Base-by-base conservation (phyloP, 92 coral and sea anemone genomes). In the Porites evermanni region DNA sequence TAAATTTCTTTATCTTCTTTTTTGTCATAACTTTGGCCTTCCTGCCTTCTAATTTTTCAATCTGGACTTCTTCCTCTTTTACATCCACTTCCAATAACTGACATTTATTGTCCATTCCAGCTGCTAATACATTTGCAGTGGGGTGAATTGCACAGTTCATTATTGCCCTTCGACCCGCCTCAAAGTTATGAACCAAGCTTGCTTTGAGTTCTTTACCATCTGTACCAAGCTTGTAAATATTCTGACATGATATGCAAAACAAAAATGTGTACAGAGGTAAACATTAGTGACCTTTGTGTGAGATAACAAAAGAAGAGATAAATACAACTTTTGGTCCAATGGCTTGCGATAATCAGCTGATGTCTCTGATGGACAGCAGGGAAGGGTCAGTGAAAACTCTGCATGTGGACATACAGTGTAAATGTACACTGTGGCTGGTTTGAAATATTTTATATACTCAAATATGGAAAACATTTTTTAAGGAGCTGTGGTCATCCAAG, bases 121-220 rank as follows among this genome's bases (percentile, higher is more conserved):
- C 96, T 32, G 98, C 99, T 10, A 97, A 54, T 7, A 87, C 76
- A 77, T 95, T 95, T 53, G 89, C 81, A 17, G 85, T 72, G 8
- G 99, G 99, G 60, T 97, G 96, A 44, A 95, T 88, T 16, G 98
- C 97, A 81, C 98, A 93, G 87, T 97, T 97, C 99, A 97, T 97
- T 24, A 97, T 92, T 7, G 99, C 96, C 72, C 95, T 88, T 61
- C 95, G 89, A 59, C 96, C 99, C 51, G 99, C 92, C 51, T 97
- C 99, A 95, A 95, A 96, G 80, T 93, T 93, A 86, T 97, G 94
- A 18, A 93, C 96, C 78, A 83, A 89, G 26, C 88, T 88, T 16
- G 98, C 98, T 75, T 88, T 95, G 0, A 97, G 91, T n/a, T 87
- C 19, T 90, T 69, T 89, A 14, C 92, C 84, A 77, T 82, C 91